Percentiles rank a stretch among this genome's conserved stretches.
phyloP scores from a whole-genome alignment of 2,888 invertebrate genomes.

The Ormyrus pomaceus region DNA sequence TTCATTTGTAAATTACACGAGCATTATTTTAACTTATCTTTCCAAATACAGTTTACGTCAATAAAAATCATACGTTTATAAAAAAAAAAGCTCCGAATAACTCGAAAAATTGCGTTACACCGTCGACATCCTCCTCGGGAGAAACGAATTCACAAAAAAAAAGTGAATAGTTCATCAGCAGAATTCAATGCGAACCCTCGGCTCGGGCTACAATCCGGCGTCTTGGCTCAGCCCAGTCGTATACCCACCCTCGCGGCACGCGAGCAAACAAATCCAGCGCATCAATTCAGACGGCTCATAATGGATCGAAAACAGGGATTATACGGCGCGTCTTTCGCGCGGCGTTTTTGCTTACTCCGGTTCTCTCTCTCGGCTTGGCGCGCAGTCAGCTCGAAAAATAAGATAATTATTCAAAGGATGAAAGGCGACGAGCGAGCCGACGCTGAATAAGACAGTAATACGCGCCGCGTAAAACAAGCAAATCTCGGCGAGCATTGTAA shows the following conservation, averaged over 20 bases:
- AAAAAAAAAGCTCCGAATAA: too few relatives aligned
- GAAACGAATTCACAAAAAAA: too few relatives aligned
- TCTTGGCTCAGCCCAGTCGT: not conserved
- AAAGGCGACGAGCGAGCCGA: constrained; percentile 34
- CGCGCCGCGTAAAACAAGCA: constrained; percentile 49
- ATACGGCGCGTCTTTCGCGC: not conserved
- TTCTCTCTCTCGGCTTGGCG: constrained; percentile 3
- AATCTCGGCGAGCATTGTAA: constrained; percentile 43
- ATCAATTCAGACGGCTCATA: constrained; percentile 41
- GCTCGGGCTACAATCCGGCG: too few relatives aligned
- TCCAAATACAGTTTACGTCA: too few relatives aligned
- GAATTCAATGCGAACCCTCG: too few relatives aligned
- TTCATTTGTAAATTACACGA: too few relatives aligned
- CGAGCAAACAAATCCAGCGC: constrained; percentile 32
- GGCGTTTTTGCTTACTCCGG: constrained; percentile 12
- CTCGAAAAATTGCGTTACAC: too few relatives aligned
- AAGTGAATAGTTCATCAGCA: too few relatives aligned
- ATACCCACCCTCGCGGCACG: not conserved
- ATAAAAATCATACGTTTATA: too few relatives aligned
- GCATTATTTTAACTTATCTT: too few relatives aligned
- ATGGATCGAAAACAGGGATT: constrained; percentile 44
- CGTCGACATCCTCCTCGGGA: too few relatives aligned
- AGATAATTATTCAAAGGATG: constrained; percentile 55
- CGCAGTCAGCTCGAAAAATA: constrained; percentile 53
- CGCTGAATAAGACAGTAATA: constrained; percentile 55